Evolutionary conservation across 1,140 invertebrate genomes (phyloP).

Genomic region (Orius insidiosus): DNA sequence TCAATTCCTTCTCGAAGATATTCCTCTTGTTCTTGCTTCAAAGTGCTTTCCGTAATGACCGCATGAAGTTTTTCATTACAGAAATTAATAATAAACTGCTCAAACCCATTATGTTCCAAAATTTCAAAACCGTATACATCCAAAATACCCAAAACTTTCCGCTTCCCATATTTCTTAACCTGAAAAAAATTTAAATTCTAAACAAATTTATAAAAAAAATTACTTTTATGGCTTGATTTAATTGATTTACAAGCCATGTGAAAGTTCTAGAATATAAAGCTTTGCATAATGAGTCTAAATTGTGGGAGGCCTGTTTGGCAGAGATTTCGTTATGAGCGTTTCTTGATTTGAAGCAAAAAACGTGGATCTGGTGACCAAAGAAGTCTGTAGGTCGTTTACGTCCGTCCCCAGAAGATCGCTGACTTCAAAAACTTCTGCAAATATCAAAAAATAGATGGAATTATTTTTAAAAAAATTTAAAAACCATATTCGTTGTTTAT

Average conservation of each 20-base stretch:
- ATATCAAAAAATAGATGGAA: constrained; percentile 7
- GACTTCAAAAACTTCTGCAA: constrained; percentile 39
- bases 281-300: constrained; percentile 43
- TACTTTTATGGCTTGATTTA: constrained; percentile 56
- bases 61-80: constrained; percentile 80
- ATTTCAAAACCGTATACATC: constrained; percentile 82
- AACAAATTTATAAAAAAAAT: background rate
- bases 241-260: constrained; percentile 55
- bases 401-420: constrained; percentile 36
- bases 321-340: constrained; percentile 41
- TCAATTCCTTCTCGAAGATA: constrained; percentile 58
- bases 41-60: constrained; percentile 43
- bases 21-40: constrained; percentile 70
- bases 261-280: constrained; percentile 60
- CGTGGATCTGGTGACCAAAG: constrained; percentile 40
- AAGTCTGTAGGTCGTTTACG: constrained; percentile 30
- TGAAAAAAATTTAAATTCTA: constrained; percentile 17
- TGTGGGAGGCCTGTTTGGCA: constrained; percentile 38
- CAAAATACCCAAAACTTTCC: constrained; percentile 56
- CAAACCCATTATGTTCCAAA: constrained; percentile 52
- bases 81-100: constrained; percentile 79
- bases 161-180: constrained; percentile 37
- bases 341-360: constrained; percentile 29
- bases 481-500: constrained; percentile 65
- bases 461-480: too few species aligned